Percentiles rank a stretch among this genome's conserved stretches.
Evolutionary conservation across 1,140 invertebrate species (phyloP).

Genomic region (Drosophila ambigua): DNA sequence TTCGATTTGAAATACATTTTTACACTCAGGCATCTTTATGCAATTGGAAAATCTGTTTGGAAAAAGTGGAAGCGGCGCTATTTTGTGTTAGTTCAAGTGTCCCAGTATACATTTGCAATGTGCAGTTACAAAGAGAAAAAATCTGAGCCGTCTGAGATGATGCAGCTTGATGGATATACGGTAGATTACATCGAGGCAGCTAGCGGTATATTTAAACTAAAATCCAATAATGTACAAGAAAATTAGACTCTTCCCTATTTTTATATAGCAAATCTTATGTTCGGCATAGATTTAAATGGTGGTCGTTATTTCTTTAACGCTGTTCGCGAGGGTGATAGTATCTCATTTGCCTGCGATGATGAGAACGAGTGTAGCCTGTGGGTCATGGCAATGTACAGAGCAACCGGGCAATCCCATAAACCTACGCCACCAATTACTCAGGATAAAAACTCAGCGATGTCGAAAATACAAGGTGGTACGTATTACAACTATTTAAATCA

Average conservation of each 20-base stretch:
- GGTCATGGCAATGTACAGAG: constrained; percentile 99
- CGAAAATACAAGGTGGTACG: constrained; percentile 91
- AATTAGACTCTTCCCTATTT: not conserved
- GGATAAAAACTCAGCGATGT: constrained; percentile 93
- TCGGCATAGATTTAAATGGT: constrained; percentile 94
- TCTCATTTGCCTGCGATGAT: constrained; percentile 98
- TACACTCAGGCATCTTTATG: constrained; percentile 92
- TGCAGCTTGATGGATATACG: constrained; percentile 99
- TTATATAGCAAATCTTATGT: constrained; percentile 92
- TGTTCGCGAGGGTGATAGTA: constrained; percentile 98
- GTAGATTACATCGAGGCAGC: constrained; percentile 99
- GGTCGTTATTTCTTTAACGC: constrained; percentile 98
- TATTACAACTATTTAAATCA: not conserved
- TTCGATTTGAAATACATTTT: constrained; percentile 4
- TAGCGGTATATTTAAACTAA: constrained; percentile 87
- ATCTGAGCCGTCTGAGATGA: constrained; percentile 99
- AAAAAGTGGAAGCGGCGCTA: constrained; percentile 99
- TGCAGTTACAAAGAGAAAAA: constrained; percentile 99
- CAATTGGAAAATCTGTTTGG: constrained; percentile 98
- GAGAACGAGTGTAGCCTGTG: constrained; percentile 99
- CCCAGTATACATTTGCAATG: constrained; percentile 99
- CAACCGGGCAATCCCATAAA: constrained; percentile 99
- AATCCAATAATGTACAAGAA: not conserved
- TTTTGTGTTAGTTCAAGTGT: constrained; percentile 99
- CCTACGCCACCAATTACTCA: constrained; percentile 96